Conservation (phyloP, 2,888 invertebrate genomes). For the Iphiclides podalirius region DNA sequence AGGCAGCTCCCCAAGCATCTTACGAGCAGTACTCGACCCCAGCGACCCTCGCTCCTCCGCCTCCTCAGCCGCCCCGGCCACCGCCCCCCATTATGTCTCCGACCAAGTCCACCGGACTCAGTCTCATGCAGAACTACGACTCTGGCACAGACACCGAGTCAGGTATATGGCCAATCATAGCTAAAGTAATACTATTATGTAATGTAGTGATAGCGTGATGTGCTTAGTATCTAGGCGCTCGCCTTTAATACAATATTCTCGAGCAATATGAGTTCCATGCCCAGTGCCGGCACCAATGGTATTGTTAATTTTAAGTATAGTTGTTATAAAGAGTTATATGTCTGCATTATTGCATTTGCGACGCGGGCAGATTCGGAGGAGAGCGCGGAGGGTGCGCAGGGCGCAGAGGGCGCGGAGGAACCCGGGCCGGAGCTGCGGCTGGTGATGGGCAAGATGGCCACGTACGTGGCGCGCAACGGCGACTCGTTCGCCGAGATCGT, state of each 20-base stretch:
- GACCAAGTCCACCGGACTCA: constrained; percentile 61
- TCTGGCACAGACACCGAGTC: constrained; percentile 74
- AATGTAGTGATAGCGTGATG: too few species aligned
- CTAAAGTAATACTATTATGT: not conserved
- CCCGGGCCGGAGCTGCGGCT: constrained; percentile 91
- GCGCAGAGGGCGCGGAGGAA: constrained; percentile 50
- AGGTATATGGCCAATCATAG: constrained; percentile 37
- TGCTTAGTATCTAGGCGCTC: too few species aligned
- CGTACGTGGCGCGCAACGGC: constrained; percentile 97
- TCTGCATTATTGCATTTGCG: too few species aligned
- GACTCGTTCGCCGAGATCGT: constrained; percentile 94
- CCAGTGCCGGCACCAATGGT: too few species aligned
- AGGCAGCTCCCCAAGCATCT: too few species aligned
- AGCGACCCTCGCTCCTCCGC: constrained; percentile 63
- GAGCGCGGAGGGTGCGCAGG: constrained; percentile 50
- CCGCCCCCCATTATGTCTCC: constrained; percentile 39
- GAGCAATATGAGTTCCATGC: too few species aligned
- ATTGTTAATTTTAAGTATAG: too few species aligned
- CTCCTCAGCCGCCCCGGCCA: constrained; percentile 59
- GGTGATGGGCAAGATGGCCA: constrained; percentile 97
- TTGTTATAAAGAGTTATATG: too few species aligned
- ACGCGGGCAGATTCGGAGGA: constrained; percentile 60
- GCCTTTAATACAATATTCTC: too few species aligned
- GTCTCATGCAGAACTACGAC: constrained; percentile 80
- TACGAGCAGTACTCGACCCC: constrained; percentile 34